Evolutionary conservation across 2,888 invertebrate genomes (phyloP).

Genomic region (Myathropa florea): DNA sequence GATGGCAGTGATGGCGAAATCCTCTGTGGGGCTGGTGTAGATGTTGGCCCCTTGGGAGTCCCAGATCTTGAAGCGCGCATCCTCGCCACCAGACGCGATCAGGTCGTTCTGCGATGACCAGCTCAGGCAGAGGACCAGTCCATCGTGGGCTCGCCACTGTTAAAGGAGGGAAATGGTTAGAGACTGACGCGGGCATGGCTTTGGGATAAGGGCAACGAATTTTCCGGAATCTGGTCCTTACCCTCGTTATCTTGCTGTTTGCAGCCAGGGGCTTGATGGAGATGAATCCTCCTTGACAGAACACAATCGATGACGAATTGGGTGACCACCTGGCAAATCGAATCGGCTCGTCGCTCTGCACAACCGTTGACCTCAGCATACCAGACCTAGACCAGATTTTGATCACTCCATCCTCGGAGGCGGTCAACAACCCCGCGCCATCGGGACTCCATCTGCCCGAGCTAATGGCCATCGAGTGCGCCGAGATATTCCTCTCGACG

Average conservation of each 20-base stretch:
- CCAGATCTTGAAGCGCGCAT: slow-evolving; percentile 93
- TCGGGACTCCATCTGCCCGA: slow-evolving; percentile 96
- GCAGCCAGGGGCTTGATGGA: slow-evolving; percentile 88
- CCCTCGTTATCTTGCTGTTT: slow-evolving; percentile 87
- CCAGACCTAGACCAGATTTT: slow-evolving; percentile 99
- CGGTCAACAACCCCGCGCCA: slow-evolving; percentile 96
- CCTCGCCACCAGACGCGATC: slow-evolving; percentile 97
- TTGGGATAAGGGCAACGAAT: too few species aligned
- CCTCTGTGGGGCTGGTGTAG: slow-evolving; percentile 91
- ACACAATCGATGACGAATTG: slow-evolving; percentile 85
- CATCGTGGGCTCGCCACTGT: slow-evolving; percentile 98
- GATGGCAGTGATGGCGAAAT: slow-evolving; percentile 94
- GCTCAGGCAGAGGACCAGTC: slow-evolving; percentile 92
- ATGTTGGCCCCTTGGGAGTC: slow-evolving; percentile 94
- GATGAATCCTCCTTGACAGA: slow-evolving; percentile 86
- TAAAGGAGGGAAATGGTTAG: not conserved
- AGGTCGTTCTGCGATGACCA: slow-evolving; percentile 97
- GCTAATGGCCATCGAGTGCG: slow-evolving; percentile 94
- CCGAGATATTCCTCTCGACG: slow-evolving; percentile 95
- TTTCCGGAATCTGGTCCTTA: slow-evolving; percentile 79
- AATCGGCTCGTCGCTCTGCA: slow-evolving; percentile 91
- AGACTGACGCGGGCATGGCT: too few species aligned
- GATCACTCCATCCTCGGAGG: slow-evolving; percentile 97
- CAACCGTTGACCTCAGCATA: slow-evolving; percentile 93
- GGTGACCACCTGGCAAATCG: slow-evolving; percentile 93